Evolutionary conservation across 1,140 invertebrate species (phyloP).

Genomic region (Calosoma granatense): DNA sequence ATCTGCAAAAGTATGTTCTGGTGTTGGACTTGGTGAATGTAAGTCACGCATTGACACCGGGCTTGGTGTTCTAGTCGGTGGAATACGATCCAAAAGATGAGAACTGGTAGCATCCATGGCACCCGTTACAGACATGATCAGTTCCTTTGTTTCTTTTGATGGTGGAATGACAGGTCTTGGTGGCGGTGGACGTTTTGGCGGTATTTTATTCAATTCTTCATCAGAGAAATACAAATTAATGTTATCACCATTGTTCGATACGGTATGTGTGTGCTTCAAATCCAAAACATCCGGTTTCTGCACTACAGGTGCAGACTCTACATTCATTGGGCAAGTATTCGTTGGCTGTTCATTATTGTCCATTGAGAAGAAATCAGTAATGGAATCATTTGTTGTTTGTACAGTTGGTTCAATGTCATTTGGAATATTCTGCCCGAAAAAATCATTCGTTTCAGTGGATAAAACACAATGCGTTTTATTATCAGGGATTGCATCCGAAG

Average conservation of each 20-base stretch:
- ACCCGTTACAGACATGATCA: conserved; percentile 75
- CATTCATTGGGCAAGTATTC: conserved; percentile 26
- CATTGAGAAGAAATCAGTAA: conserved; percentile 12
- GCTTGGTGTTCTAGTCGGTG: conserved; percentile 70
- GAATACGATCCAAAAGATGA: conserved; percentile 67
- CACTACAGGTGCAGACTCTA: conserved; percentile 28
- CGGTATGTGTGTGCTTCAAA: conserved; percentile 24
- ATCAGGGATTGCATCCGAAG: conserved; percentile 34
- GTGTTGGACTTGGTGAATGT: conserved; percentile 75
- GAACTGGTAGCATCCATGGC: conserved; percentile 81
- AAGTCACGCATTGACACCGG: conserved; percentile 67
- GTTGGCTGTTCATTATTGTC: conserved; percentile 9
- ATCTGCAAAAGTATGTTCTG: conserved; percentile 58
- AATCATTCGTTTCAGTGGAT: conserved; percentile 21
- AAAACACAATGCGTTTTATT: conserved; percentile 12
- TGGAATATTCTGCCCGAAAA: conserved; percentile 12
- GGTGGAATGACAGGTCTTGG: conserved; percentile 40
- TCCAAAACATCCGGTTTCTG: conserved; percentile 32
- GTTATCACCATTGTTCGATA: conserved; percentile 14
- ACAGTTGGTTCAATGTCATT: conserved; percentile 12
- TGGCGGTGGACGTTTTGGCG: conserved; percentile 27
- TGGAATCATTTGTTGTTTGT: background rate
- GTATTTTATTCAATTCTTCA: conserved; percentile 28
- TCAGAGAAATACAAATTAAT: background rate
- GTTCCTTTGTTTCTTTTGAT: conserved; percentile 68